Evolutionary conservation across 2,888 invertebrate genomes (phyloP).

Genomic region (Standfussiana lucernea): DNA sequence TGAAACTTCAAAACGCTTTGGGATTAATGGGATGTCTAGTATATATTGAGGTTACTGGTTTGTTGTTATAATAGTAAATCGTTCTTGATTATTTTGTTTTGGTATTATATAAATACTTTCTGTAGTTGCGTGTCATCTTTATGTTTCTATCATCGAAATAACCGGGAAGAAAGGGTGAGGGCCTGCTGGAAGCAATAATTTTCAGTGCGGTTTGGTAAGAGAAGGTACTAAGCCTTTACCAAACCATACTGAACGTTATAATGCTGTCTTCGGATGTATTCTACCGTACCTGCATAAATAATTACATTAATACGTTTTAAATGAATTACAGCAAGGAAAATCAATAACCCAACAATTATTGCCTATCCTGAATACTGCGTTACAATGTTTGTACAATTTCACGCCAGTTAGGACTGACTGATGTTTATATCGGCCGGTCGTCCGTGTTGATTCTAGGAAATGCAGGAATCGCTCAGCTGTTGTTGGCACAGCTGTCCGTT

Average conservation of each 20-base stretch:
- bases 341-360: neutral
- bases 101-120: too few species aligned
- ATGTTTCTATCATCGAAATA: neutral
- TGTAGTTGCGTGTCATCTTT: neutral
- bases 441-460: slow-evolving; percentile 28
- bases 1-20: slow-evolving; percentile 46
- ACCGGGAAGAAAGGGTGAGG: neutral
- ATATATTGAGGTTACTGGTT: neutral
- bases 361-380: slow-evolving; percentile 10
- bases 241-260: too few species aligned
- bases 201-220: neutral
- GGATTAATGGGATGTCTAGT: slow-evolving; percentile 10
- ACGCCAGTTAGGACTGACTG: slow-evolving; percentile 29
- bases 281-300: neutral
- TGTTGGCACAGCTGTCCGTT: slow-evolving; percentile 29
- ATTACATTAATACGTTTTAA: neutral
- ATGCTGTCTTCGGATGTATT: neutral
- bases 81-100: neutral
- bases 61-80: neutral
- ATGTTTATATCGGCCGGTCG: slow-evolving; percentile 21
- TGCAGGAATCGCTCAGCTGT: slow-evolving; percentile 14
- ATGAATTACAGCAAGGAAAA: neutral
- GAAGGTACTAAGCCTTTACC: too few species aligned
- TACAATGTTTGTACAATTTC: slow-evolving; percentile 31
- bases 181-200: neutral